These are phyloP conservation scores for Scopus umbretta DNA, from an alignment of 2,113 vertebrate species.

Conservation along the genomic window DNA sequence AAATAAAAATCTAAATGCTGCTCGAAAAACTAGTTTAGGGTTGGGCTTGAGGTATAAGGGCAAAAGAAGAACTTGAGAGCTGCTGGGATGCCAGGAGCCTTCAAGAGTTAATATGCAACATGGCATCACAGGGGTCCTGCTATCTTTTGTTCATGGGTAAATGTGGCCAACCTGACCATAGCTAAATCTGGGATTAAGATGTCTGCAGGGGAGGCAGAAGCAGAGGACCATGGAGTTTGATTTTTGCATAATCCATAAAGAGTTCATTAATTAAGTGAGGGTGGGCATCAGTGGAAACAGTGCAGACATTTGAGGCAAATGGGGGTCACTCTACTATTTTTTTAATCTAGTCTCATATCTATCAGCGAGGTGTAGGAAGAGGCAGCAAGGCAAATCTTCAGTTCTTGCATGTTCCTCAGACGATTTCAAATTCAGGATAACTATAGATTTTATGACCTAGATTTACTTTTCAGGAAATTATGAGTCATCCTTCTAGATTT, in stretches of 20 bases:
- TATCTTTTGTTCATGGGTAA: neutral
- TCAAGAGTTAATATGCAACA: neutral
- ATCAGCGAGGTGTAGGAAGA: neutral
- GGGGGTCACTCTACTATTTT: neutral
- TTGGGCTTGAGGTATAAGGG: neutral
- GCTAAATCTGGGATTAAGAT: neutral
- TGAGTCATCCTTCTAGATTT: neutral
- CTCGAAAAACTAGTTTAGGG: neutral
- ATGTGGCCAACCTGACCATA: neutral
- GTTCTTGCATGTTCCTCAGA: neutral
- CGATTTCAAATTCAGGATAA: neutral
- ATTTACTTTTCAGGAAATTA: slow-evolving; percentile 16
- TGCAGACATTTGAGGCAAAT: neutral
- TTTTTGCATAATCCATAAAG: neutral
- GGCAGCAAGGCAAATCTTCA: neutral
- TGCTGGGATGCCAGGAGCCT: neutral
- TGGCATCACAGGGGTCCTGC: neutral
- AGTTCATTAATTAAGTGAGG: neutral
- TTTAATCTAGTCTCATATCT: neutral
- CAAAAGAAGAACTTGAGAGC: neutral
- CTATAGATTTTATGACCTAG: neutral
- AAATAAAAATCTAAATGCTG: neutral
- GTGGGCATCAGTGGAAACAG: neutral
- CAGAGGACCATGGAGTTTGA: neutral
- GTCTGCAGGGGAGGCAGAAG: neutral